Evolutionary conservation across 2,797 vertebrate genomes (phyloP).

Genomic region (Hypotaenidia philippensis): DNA sequence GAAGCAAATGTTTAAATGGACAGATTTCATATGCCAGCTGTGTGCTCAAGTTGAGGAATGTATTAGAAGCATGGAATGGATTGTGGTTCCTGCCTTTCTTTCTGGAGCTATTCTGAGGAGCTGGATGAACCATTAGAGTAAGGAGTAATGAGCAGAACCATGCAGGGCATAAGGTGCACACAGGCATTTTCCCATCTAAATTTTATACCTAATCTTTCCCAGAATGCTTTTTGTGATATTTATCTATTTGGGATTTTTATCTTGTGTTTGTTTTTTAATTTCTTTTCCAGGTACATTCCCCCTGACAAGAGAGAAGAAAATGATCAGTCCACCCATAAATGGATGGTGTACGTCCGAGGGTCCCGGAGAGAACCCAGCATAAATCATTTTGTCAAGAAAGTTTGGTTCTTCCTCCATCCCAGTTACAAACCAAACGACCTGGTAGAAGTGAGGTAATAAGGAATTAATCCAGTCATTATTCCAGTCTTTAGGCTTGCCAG

Average conservation of each 20-base stretch:
- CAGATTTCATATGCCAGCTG: neutral
- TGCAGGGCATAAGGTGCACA: neutral
- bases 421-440: constrained; percentile 99
- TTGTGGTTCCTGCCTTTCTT: neutral
- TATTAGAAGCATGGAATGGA: neutral
- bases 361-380: constrained; percentile 96
- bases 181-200: neutral
- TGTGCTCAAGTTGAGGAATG: neutral
- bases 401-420: constrained; percentile 99
- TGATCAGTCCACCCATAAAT: constrained; percentile 98
- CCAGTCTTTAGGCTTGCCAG: neutral
- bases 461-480: neutral
- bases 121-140: neutral
- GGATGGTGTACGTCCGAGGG: constrained; percentile 98
- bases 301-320: constrained; percentile 98
- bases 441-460: constrained; percentile 95
- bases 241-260: neutral
- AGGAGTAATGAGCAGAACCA: neutral
- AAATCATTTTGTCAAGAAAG: constrained; percentile 98
- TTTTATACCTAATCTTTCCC: neutral
- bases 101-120: neutral
- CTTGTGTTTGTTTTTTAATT: neutral
- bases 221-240: neutral
- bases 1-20: neutral
- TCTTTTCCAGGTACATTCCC: constrained; percentile 91